Percentiles rank a stretch among this genome's conserved stretches.
Conservation (phyloP, 1,140 invertebrate species). For the Cryptotermes secundus region DNA sequence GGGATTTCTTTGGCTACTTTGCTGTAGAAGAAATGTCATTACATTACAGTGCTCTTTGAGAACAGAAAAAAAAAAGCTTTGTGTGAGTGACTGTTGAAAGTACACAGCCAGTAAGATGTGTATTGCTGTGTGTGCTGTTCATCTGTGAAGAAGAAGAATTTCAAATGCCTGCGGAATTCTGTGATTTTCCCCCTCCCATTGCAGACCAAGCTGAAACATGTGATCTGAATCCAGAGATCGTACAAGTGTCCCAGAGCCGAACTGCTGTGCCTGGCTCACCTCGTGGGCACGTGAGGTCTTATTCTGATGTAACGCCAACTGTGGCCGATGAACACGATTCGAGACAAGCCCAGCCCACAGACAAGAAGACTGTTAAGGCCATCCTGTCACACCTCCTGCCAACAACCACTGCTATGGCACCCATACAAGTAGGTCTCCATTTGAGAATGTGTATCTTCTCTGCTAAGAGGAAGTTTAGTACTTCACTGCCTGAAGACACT, state of each 20-base stretch:
- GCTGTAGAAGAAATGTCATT: no score
- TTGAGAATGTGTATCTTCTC: no score
- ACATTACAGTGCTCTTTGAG: no score
- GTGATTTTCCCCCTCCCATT: not conserved
- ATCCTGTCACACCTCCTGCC: slow-evolving; percentile 68
- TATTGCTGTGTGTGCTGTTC: no score
- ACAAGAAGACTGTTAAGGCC: slow-evolving; percentile 69
- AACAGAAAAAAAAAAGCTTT: no score
- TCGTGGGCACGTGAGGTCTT: not conserved
- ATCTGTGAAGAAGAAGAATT: no score
- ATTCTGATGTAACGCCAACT: slow-evolving; percentile 7
- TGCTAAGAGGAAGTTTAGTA: no score
- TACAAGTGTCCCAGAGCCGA: not conserved
- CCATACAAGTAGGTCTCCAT: slow-evolving; percentile 34
- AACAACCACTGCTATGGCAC: slow-evolving; percentile 49
- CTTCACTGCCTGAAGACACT: no score
- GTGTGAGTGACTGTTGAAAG: no score
- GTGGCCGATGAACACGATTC: not conserved
- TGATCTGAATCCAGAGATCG: not conserved
- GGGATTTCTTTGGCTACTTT: no score
- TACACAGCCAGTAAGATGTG: no score
- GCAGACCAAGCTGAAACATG: not conserved
- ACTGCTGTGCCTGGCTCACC: not conserved
- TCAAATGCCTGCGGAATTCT: not conserved
- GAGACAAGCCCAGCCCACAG: slow-evolving; percentile 38